A percentile compares a stretch with the other conserved stretches of the same genome.
Conservation (phyloP, 35 echinoderm and acorn worm species). For the Apostichopus japonicus region DNA sequence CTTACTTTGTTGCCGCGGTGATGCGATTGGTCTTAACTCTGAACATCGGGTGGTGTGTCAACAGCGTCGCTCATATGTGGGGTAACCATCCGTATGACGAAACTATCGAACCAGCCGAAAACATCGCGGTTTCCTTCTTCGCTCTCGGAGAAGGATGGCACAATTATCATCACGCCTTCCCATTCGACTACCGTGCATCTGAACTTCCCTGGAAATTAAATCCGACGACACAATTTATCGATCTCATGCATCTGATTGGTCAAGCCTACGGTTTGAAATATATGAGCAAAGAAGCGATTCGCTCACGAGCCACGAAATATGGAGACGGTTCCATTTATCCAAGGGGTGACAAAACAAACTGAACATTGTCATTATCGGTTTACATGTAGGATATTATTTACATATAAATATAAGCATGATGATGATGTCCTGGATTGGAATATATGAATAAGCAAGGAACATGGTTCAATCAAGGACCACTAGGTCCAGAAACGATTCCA, state of each 20-base stretch:
- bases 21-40: constrained; percentile 62
- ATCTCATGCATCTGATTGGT: constrained; percentile 63
- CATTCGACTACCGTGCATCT: constrained; percentile 71
- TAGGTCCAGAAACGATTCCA: constrained; percentile 39
- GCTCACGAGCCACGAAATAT: constrained; percentile 52
- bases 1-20: constrained; percentile 53
- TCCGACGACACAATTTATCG: constrained; percentile 82
- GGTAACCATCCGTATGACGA: constrained; percentile 77
- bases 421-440: constrained; percentile 49
- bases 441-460: constrained; percentile 31
- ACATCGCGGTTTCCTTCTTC: constrained; percentile 58
- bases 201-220: constrained; percentile 76
- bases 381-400: too few species aligned
- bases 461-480: constrained; percentile 53
- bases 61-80: constrained; percentile 87
- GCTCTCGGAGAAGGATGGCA: constrained; percentile 86
- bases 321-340: constrained; percentile 34
- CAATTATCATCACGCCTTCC: constrained; percentile 93
- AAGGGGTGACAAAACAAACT: not conserved
- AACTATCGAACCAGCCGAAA: constrained; percentile 73
- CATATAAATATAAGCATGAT: too few species aligned
- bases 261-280: constrained; percentile 69
- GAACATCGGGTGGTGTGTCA: constrained; percentile 73
- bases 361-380: not conserved
- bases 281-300: constrained; percentile 54